Conservation (phyloP, 2,113 vertebrate genomes). For the Podarcis cretensis region DNA sequence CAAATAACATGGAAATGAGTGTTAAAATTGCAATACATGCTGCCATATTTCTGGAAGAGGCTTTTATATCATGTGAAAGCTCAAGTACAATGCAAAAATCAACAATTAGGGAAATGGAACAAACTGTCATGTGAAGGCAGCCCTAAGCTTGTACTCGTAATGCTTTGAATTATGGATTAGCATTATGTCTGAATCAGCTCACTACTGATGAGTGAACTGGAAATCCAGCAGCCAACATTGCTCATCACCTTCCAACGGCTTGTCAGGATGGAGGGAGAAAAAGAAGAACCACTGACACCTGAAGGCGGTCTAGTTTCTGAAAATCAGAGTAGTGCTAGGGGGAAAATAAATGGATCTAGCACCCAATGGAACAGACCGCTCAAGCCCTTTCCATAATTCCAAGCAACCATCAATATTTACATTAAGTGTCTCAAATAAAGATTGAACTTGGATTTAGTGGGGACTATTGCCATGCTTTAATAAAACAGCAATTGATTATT, state of each 20-base stretch:
- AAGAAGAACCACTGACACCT: slow-evolving; percentile 49
- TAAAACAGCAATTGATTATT: slow-evolving; percentile 78
- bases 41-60: no score
- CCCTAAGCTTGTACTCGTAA: no score
- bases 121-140: no score
- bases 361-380: slow-evolving; percentile 68
- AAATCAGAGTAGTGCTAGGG: slow-evolving; percentile 78
- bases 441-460: slow-evolving; percentile 74
- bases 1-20: no score
- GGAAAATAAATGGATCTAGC: slow-evolving; percentile 77
- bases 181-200: background rate
- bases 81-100: no score
- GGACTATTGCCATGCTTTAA: slow-evolving; percentile 74
- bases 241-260: slow-evolving; percentile 58
- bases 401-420: slow-evolving; percentile 77
- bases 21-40: no score
- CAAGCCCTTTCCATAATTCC: slow-evolving; percentile 75
- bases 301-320: slow-evolving; percentile 58
- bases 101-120: no score
- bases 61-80: no score
- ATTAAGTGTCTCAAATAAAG: slow-evolving; percentile 75
- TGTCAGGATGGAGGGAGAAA: slow-evolving; percentile 32
- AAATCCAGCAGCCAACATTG: slow-evolving; percentile 40
- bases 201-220: slow-evolving; percentile 51
- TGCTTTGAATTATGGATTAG: background rate